These are phyloP conservation scores for Sycophaga agraensis DNA, from an alignment of 1,140 invertebrate genomes.

Conservation along the genomic window DNA sequence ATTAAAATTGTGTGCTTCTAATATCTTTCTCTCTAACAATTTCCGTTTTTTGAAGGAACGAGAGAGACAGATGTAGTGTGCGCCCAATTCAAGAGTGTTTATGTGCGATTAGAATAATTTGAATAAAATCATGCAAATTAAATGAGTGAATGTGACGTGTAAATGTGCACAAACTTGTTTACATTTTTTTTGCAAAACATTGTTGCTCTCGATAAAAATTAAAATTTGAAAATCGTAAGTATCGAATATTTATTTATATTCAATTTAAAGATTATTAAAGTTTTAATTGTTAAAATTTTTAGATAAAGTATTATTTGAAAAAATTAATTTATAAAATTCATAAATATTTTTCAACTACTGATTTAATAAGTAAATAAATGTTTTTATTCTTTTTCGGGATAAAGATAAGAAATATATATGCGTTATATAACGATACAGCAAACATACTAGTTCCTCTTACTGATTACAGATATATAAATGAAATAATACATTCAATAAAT, in stretches of 20 bases:
- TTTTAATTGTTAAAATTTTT: too few species aligned
- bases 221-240: slow-evolving; percentile 1
- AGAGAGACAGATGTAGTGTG: not conserved
- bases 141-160: not conserved
- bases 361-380: too few species aligned
- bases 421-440: too few species aligned
- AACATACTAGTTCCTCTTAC: too few species aligned
- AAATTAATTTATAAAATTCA: too few species aligned
- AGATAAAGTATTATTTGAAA: too few species aligned
- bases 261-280: too few species aligned
- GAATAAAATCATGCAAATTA: not conserved
- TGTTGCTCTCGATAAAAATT: slow-evolving; percentile 2
- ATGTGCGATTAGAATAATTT: slow-evolving; percentile 2
- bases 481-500: too few species aligned
- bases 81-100: slow-evolving; percentile 1
- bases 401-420: too few species aligned
- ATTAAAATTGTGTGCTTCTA: slow-evolving; percentile 16
- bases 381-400: too few species aligned
- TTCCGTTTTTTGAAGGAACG: not conserved
- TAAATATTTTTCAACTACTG: too few species aligned
- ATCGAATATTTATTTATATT: not conserved
- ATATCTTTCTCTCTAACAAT: slow-evolving; percentile 5
- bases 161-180: not conserved
- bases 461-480: too few species aligned
- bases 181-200: slow-evolving; percentile 1